Evolutionary conservation across 2,797 vertebrate species (phyloP), one percentile per base, ranked within the genome.

Genomic region (Oreochromis grahami): DNA sequence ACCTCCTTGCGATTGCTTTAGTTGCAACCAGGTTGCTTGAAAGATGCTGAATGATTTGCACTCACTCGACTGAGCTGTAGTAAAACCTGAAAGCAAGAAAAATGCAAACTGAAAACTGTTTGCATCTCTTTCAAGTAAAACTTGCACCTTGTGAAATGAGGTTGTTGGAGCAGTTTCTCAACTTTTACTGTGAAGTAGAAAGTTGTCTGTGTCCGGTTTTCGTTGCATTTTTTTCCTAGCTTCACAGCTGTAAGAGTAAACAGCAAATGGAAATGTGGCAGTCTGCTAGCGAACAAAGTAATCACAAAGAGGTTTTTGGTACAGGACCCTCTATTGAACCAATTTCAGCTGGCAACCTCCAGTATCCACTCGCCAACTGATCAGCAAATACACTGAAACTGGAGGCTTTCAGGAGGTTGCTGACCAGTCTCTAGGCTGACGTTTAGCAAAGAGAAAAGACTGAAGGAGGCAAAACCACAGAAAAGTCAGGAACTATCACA

Each of bases 231-330:
- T 26, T 26, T 26, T 26, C 24, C 24, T 26, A 26, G 24, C 24
- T 26, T 8, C 8, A 68, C 36, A 24, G 0, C 38, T 68, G 38
- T 43, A 0, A 68, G n/a, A 43, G 13, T 68, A 43, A 43, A 43
- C 3, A 1, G 2, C 8, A 70, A 43, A 11, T 15, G 21, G 10
- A 26, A 43, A 43, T 26, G 38, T 1, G 0, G 36, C 63, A 43
- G 13, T 60, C 4, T 60, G 58, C 58, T 60, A 17, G 58, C 12
- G 32, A 60, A 36, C 17, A 60, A 60, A 36, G 58, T 32, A 60
- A 60, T 63, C 32, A 36, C 10, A 63, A 7, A 36, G 32, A 63
- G 58, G 17, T 60, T 36, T 63, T 63, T 63, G 58, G 32, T 36
- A 7, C 58, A 63, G 58, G 17, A 36, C 32, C 58, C 10, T 70